These are phyloP conservation scores for Agrochola lychnidis DNA, from an alignment of 2,888 invertebrate genomes.

Conservation along the genomic window DNA sequence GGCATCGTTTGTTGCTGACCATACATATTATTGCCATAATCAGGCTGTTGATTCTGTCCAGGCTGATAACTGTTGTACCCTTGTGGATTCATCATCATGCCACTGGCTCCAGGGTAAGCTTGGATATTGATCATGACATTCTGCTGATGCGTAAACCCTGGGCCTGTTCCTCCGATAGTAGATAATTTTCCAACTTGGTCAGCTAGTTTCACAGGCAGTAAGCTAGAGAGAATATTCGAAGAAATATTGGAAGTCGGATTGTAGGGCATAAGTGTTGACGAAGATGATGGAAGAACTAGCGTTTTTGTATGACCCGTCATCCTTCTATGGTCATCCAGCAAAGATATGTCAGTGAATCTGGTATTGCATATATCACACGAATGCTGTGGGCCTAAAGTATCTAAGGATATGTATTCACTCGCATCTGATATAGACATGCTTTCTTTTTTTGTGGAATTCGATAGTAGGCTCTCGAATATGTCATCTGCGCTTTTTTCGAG, in stretches of 20 bases:
- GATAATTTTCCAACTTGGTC: conserved; percentile 88
- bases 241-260: conserved; percentile 79
- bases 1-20: conserved; percentile 81
- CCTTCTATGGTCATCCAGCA: conserved; percentile 89
- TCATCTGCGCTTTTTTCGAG: conserved; percentile 88
- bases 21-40: conserved; percentile 84
- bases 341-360: conserved; percentile 89
- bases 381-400: conserved; percentile 91
- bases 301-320: conserved; percentile 90
- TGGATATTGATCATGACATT: conserved; percentile 92
- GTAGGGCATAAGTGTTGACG: conserved; percentile 83
- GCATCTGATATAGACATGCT: conserved; percentile 80
- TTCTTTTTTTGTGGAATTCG: conserved; percentile 83
- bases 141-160: conserved; percentile 91
- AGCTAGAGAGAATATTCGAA: conserved; percentile 82
- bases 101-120: conserved; percentile 90
- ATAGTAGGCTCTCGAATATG: conserved; percentile 87
- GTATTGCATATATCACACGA: conserved; percentile 92
- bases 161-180: conserved; percentile 74
- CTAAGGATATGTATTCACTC: conserved; percentile 92
- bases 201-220: conserved; percentile 86
- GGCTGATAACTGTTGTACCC: conserved; percentile 84
- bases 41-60: conserved; percentile 84
- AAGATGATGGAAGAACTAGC: conserved; percentile 74
- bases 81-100: conserved; percentile 86